These are phyloP conservation scores for Poecile montanus DNA, from an alignment of 2,797 vertebrate species.

Conservation along the genomic window DNA sequence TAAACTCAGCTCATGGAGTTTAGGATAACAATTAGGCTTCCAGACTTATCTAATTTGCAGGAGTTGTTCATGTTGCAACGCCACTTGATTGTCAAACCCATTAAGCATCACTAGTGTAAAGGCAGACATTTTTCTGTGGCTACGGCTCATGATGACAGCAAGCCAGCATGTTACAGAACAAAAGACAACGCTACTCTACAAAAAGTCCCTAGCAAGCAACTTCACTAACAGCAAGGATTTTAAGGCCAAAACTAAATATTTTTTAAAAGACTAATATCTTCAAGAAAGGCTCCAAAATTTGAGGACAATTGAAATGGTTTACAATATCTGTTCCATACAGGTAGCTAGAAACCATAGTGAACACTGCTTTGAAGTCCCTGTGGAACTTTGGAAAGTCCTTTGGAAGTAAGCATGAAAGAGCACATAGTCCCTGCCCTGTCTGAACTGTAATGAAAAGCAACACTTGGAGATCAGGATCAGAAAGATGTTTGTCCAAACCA, in stretches of 20 bases:
- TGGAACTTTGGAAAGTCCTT: background rate
- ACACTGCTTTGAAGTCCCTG: background rate
- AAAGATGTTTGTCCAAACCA: background rate
- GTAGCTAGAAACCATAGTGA: background rate
- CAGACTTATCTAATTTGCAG: background rate
- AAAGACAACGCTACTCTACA: background rate
- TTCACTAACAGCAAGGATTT: background rate
- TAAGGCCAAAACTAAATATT: too few relatives aligned
- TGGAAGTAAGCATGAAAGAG: background rate
- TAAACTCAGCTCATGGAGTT: constrained; percentile 1
- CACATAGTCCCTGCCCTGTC: background rate
- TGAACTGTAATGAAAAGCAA: background rate
- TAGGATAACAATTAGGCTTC: constrained; percentile 13
- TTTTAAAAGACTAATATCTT: background rate
- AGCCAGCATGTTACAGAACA: background rate
- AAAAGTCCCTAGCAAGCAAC: background rate
- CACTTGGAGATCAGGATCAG: background rate
- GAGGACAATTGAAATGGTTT: background rate
- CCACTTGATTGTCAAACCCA: background rate
- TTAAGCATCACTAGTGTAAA: background rate
- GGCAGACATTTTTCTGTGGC: background rate
- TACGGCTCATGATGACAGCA: background rate
- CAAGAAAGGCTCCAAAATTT: background rate
- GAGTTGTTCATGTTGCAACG: background rate
- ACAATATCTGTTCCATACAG: background rate